A percentile compares a stretch with the other conserved stretches of the same genome.
Evolutionary conservation across 2,113 vertebrate species (phyloP).

Genomic region (Trachemys scripta): DNA sequence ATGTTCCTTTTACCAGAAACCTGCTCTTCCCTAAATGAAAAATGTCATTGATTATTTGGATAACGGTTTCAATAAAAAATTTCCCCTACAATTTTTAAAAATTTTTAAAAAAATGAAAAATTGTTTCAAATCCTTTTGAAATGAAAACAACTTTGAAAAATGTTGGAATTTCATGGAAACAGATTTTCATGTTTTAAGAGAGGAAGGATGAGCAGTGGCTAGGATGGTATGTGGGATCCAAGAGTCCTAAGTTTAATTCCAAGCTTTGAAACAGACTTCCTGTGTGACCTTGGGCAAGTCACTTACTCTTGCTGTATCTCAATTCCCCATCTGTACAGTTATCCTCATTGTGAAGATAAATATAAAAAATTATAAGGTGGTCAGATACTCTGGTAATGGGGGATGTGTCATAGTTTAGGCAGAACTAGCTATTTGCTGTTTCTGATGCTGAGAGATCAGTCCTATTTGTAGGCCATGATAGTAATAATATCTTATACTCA

Average conservation of each 20-base stretch:
- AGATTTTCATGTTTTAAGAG: neutral
- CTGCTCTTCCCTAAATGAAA: neutral
- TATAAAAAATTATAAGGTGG: neutral
- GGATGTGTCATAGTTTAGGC: neutral
- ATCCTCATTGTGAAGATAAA: neutral
- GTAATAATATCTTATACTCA: neutral
- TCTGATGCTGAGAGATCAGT: neutral
- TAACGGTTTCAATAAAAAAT: neutral
- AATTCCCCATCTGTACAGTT: neutral
- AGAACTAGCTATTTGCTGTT: neutral
- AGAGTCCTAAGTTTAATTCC: neutral
- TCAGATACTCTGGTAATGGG: neutral
- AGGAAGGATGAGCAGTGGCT: neutral
- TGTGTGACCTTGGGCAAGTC: accelerated
- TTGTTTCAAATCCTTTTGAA: neutral
- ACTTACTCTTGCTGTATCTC: neutral
- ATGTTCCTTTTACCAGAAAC: neutral
- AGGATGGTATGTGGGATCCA: accelerated
- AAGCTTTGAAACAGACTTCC: neutral
- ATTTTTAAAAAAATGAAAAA: neutral
- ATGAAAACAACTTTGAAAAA: neutral
- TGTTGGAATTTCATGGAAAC: neutral
- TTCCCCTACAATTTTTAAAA: neutral
- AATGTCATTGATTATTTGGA: neutral
- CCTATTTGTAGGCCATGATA: neutral